Evolutionary conservation across 2,797 vertebrate genomes (phyloP), one percentile per base, ranked within the genome.

Genomic region (Gymnoscopelus braueri): DNA sequence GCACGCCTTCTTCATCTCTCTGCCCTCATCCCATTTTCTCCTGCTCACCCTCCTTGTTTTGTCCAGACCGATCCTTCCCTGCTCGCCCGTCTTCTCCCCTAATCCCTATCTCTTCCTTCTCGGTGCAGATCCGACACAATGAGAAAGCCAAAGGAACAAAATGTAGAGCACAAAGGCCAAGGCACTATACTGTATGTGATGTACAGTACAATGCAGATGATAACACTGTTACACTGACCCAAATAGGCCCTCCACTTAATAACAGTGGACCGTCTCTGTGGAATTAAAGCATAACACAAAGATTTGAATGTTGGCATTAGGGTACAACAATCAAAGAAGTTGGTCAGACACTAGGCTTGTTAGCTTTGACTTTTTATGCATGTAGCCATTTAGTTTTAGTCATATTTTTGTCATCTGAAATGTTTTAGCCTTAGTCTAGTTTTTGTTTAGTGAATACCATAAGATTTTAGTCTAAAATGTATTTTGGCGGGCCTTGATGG

Each of bases 101-200:
- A 48, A 60, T 8, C 19, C 10, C 6, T 15, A 0, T 51, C n/a
- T 35, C 48, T 72, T 75, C 63, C 63, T 63, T 47, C 61, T 75
- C 32, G 71, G 69, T 67, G 15, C 61, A 75, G 44, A 6, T 55
- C 63, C 39, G 65, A 79, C 72, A 73, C 72, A 73, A 63, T 52
- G 4, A 39, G 75, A 32, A 69, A 64, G 48, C 19, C 53, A 58
- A 15, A 15, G 10, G 2, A 60, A 61, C 75, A 39, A 69, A 53
- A 53, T 52, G 35, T 49, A 26, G 26, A 29, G 26, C 0, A 0
- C 11, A 68, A 74, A 77, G 48, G 63, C 71, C 74, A 68, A 53
- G 74, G 66, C 63, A 48, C 62, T 73, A 72, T n/a, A n/a, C n/a
- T n/a, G n/a, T n/a, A n/a, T 56, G 75, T 73, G 53, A 51, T 53